These are phyloP conservation scores for Dicaeum eximium DNA, from an alignment of 2,113 vertebrate genomes.

Conservation along the genomic window DNA sequence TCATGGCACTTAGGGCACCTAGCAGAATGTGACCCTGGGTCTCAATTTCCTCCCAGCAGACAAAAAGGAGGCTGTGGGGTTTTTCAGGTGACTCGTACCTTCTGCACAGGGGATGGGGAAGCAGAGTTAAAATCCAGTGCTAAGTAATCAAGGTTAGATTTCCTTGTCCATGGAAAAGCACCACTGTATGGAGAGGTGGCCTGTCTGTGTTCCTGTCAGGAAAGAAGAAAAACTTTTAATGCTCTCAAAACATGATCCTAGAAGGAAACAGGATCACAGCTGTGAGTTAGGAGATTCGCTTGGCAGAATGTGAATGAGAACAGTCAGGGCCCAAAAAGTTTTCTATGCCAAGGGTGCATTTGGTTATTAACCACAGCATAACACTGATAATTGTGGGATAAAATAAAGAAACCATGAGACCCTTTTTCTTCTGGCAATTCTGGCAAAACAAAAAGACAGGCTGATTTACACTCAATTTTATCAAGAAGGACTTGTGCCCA, in stretches of 20 bases:
- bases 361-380: neutral
- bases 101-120: constrained; percentile 88
- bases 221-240: constrained; percentile 51
- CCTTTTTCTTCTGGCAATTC: neutral
- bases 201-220: constrained; percentile 75
- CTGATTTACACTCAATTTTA: neutral
- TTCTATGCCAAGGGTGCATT: neutral
- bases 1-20: neutral
- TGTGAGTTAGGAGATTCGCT: neutral
- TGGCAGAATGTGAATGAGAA: neutral
- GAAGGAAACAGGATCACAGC: neutral
- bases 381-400: neutral
- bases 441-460: neutral
- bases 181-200: constrained; percentile 69
- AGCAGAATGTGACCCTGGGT: neutral
- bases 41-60: neutral
- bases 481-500: neutral
- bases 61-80: neutral
- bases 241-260: neutral
- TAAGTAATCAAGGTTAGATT: constrained; percentile 90
- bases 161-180: constrained; percentile 75
- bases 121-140: constrained; percentile 94
- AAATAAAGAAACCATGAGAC: neutral
- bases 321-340: neutral
- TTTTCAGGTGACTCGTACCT: constrained; percentile 73